phyloP scores from a whole-genome alignment of 1,140 invertebrate species.

The Chrysomallon squamiferum region DNA sequence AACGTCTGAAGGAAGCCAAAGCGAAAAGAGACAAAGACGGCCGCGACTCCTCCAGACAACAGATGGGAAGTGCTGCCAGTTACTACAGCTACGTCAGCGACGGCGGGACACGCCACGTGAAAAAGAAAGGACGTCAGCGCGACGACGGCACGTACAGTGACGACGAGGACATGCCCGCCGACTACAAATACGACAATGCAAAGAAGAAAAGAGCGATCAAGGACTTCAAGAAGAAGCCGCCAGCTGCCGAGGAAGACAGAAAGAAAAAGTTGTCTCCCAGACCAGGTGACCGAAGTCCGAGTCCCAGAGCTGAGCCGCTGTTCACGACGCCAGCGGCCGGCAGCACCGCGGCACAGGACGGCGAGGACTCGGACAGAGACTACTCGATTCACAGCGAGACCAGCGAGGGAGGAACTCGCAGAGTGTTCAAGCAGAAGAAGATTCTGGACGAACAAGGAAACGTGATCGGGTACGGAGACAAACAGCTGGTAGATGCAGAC shows the following conservation, averaged over 20 bases:
- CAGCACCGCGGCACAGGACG: not conserved
- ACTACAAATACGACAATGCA: slow-evolving; percentile 3
- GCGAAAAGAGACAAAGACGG: slow-evolving; percentile 38
- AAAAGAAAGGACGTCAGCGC: slow-evolving; percentile 17
- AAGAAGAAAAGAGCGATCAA: slow-evolving; percentile 3
- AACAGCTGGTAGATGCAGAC: slow-evolving; percentile 14
- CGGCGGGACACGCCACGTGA: slow-evolving; percentile 44
- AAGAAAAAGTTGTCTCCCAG: slow-evolving; percentile 5
- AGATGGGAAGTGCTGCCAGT: slow-evolving; percentile 30
- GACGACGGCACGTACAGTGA: slow-evolving; percentile 32
- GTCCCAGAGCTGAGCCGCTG: no score
- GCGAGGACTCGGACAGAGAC: slow-evolving; percentile 27
- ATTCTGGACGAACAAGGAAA: slow-evolving; percentile 49
- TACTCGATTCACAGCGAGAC: slow-evolving; percentile 49
- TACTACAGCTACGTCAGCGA: slow-evolving; percentile 43
- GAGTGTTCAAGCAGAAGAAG: slow-evolving; percentile 30
- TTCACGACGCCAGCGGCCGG: no score
- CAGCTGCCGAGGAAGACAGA: slow-evolving; percentile 1
- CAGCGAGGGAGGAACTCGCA: slow-evolving; percentile 46
- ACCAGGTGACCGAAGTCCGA: not conserved
- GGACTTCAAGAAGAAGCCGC: slow-evolving; percentile 20
- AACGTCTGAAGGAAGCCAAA: slow-evolving; percentile 26
- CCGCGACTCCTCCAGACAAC: slow-evolving; percentile 43
- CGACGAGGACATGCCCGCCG: slow-evolving; percentile 3
- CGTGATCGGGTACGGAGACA: slow-evolving; percentile 41